Conservation (phyloP, 1,140 invertebrate species). For the Eurytemora carolleeae region DNA sequence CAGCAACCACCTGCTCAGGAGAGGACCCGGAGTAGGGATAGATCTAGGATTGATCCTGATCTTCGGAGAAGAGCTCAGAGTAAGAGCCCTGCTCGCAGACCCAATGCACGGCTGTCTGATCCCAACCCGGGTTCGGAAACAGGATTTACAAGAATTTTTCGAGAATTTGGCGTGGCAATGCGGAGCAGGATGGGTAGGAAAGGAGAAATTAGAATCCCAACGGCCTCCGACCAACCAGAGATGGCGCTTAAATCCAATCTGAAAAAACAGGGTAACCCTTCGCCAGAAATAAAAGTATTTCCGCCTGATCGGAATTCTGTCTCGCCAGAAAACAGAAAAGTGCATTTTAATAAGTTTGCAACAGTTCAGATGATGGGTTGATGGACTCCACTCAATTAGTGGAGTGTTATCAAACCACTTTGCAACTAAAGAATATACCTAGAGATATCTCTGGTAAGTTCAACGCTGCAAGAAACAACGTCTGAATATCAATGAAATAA, state of each 20-base stretch:
- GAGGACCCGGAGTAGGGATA: neutral
- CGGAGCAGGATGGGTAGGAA: neutral
- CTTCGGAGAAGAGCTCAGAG: neutral
- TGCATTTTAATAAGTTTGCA: slow-evolving; percentile 9
- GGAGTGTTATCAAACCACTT: too few species aligned
- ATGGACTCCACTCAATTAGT: too few species aligned
- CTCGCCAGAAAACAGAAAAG: slow-evolving; percentile 1
- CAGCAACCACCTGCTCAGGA: neutral
- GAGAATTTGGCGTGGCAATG: slow-evolving; percentile 2
- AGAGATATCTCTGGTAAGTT: too few species aligned
- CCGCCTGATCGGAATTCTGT: too few species aligned
- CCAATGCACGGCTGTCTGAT: neutral
- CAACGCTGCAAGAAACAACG: too few species aligned
- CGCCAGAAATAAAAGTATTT: neutral
- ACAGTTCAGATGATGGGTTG: slow-evolving; percentile 9
- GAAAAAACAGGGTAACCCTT: neutral
- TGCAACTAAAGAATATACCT: too few species aligned
- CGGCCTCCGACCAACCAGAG: neutral
- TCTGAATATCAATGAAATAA: too few species aligned
- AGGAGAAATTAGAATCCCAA: neutral
- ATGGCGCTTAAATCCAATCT: neutral
- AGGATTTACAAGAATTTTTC: neutral
- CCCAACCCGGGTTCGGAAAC: neutral
- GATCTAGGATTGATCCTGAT: neutral
- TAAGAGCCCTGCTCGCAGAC: neutral